These are phyloP conservation scores for Taeniopygia guttata DNA, from an alignment of 2,797 vertebrate species.

Conservation along the genomic window DNA sequence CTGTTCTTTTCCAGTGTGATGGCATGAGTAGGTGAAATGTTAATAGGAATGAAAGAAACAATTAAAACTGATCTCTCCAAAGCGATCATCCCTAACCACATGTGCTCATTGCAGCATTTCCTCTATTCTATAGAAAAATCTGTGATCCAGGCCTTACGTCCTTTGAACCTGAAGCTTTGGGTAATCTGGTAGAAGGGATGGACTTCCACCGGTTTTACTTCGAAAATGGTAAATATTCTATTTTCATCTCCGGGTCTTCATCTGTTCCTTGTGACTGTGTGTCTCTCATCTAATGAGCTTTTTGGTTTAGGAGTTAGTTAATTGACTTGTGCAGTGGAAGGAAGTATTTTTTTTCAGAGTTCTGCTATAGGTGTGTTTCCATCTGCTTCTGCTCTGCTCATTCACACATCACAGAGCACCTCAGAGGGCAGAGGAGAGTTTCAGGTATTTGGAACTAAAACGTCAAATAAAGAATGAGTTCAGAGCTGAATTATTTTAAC, in stretches of 20 bases:
- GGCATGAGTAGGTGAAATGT: background rate
- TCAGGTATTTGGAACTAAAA: background rate
- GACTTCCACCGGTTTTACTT: conserved; percentile 99
- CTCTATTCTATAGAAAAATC: conserved; percentile 84
- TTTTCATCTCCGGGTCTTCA: background rate
- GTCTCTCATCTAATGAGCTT: background rate
- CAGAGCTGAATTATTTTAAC: background rate
- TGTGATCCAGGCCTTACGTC: conserved; percentile 95
- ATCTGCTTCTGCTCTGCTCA: background rate
- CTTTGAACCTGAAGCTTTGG: conserved; percentile 96
- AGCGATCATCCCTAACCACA: background rate
- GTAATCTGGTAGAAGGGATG: conserved; percentile 95
- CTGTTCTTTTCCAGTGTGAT: background rate
- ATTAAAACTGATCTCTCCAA: background rate
- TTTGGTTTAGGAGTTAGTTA: background rate
- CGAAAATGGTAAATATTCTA: conserved; percentile 84
- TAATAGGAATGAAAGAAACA: background rate
- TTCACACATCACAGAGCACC: background rate
- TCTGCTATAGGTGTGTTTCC: background rate
- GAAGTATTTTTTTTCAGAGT: background rate
- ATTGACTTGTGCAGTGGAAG: background rate
- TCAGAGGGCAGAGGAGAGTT: background rate
- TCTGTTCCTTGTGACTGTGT: background rate
- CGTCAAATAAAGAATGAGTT: background rate
- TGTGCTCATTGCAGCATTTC: background rate